A percentile compares a stretch with the other conserved stretches of the same genome.
phyloP scores from a whole-genome alignment of 2,888 invertebrate genomes.

The Anaspis maculata region DNA sequence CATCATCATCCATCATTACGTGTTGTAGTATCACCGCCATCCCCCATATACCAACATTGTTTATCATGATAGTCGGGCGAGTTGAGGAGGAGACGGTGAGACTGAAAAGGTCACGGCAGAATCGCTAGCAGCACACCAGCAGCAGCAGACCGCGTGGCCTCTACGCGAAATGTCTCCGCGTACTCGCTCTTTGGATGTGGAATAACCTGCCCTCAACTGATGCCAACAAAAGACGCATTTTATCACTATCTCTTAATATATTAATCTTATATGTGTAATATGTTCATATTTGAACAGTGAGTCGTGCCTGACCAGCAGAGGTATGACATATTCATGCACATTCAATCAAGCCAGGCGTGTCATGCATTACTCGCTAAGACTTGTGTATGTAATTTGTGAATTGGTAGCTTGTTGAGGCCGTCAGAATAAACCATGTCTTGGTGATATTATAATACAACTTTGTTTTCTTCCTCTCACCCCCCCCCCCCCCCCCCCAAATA shows the following conservation, averaged over 20 bases:
- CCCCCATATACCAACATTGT: conserved; percentile 8
- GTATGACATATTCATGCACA: too few species aligned
- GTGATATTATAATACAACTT: conserved; percentile 31
- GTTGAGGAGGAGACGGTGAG: conserved; percentile 30
- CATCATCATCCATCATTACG: conserved; percentile 15
- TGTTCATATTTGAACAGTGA: too few species aligned
- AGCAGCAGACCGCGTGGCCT: conserved; percentile 30
- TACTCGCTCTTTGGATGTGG: too few species aligned
- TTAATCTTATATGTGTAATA: too few species aligned
- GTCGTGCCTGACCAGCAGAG: too few species aligned
- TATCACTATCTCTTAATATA: too few species aligned
- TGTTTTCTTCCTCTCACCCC: conserved; percentile 8
- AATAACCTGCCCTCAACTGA: too few species aligned
- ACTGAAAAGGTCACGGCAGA: too few species aligned
- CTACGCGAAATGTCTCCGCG: too few species aligned
- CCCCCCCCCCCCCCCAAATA: neutral
- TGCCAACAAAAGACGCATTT: too few species aligned
- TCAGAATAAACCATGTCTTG: conserved; percentile 42
- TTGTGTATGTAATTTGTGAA: conserved; percentile 47
- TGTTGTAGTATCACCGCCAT: conserved; percentile 23
- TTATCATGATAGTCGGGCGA: conserved; percentile 18
- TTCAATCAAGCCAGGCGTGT: too few species aligned
- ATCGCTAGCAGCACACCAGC: too few species aligned
- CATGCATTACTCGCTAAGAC: conserved; percentile 16
- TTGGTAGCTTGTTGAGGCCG: conserved; percentile 49